phyloP scores from a whole-genome alignment of 2,113 vertebrate species.

The Otolemur garnettii region DNA sequence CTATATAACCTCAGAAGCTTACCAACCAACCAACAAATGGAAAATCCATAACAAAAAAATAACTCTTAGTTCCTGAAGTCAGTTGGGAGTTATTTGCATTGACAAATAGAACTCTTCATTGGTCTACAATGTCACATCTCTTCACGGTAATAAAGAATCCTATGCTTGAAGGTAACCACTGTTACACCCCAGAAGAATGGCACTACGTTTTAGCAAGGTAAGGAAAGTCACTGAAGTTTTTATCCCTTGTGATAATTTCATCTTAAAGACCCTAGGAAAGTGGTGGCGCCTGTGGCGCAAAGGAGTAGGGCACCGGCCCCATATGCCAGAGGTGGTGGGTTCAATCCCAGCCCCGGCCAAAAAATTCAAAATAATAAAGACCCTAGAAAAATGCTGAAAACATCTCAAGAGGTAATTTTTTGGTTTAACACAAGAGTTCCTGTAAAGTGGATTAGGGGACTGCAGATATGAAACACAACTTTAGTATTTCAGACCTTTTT shows the following conservation, averaged over 20 bases:
- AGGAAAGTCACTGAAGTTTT: neutral
- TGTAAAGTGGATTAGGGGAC: neutral
- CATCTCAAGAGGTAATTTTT: conserved; percentile 4
- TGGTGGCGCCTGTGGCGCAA: no score
- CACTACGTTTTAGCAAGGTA: conserved; percentile 7
- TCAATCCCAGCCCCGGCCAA: no score
- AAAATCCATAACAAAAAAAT: conserved; percentile 4
- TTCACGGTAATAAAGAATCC: conserved; percentile 13
- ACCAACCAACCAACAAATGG: neutral
- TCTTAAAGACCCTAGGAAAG: conserved; percentile 1
- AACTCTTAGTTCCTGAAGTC: neutral
- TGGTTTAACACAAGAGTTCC: neutral
- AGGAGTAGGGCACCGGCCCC: no score
- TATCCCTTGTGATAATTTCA: neutral
- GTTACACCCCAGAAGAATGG: neutral
- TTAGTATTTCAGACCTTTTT: conserved; percentile 20
- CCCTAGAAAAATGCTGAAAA: conserved; percentile 19
- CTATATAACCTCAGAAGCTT: neutral
- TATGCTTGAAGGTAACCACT: neutral
- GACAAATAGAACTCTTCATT: neutral
- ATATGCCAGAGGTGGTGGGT: no score
- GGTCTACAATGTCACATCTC: neutral
- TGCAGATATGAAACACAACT: neutral
- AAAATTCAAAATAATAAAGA: no score
- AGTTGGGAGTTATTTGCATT: conserved; percentile 45